Evolutionary conservation across 2,113 vertebrate genomes (phyloP), one percentile per base, ranked within the genome.

Genomic region (Tretioscincus oriximinensis): DNA sequence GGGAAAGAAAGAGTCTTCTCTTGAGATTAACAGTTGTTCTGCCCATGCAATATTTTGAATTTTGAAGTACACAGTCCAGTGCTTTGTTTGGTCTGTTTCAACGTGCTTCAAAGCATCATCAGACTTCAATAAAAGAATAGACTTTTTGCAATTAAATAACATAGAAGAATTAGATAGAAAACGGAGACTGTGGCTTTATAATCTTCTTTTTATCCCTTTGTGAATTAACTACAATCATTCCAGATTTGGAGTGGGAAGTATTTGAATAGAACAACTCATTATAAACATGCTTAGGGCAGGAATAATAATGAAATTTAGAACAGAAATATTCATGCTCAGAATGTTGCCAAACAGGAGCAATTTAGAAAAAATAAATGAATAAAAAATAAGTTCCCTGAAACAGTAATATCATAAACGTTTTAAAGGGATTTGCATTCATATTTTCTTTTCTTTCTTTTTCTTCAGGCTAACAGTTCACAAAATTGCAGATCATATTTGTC

Each of bases 401-500:
- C 47, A 75, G 64, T 22, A 2, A 31, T 5, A 16, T 22, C 18
- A 20, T 18, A 1, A 9, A 28, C 5, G 35, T 5, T 31, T 84
- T 54, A 29, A 67, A 61, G 61, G 22, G 11, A 22, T 47, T 14
- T 9, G 10, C 26, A 45, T 0, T 28, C 10, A 0, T 41, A 45
- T 0, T 73, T 67, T 18, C 3, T 20, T 0, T 4, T 0, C 22
- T 71, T 78, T 68, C 26, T 66, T 41, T 9, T 65, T 47, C 90
- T 88, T 9, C 80, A 96, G 95, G 81, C 91, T 9, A 93, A 76
- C 76, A 73, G 84, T 73, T 75, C 84, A 26, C 87, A 90, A 84
- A 92, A 94, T 71, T 93, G 88, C 87, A 92, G 86, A 41, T 91
- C 91, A 73, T 94, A 92, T 67, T 92, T 94, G 86, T 84, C 92